phyloP scores from a whole-genome alignment of 2,113 vertebrate species.

The Notothenia coriiceps region DNA sequence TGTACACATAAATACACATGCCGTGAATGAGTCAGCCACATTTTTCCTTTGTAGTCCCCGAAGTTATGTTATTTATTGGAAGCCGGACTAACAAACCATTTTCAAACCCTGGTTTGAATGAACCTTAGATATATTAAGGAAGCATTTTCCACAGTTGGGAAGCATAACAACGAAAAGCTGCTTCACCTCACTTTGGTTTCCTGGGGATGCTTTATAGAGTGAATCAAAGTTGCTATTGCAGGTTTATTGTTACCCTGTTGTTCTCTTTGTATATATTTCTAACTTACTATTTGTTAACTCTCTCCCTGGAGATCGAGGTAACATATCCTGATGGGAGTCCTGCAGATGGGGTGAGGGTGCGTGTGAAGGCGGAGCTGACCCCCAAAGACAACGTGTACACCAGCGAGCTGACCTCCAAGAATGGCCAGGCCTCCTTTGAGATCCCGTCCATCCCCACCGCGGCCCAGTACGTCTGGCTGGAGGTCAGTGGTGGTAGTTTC shows the following conservation, averaged over 20 bases:
- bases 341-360: conserved; percentile 88
- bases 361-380: conserved; percentile 92
- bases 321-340: conserved; percentile 92
- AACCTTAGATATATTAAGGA: too few relatives aligned
- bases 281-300: neutral
- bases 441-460: conserved; percentile 93
- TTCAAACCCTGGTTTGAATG: too few relatives aligned
- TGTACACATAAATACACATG: too few relatives aligned
- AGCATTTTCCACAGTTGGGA: too few relatives aligned
- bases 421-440: conserved; percentile 90
- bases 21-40: too few relatives aligned
- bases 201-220: too few relatives aligned
- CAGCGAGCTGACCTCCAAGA: conserved; percentile 87
- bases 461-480: conserved; percentile 95
- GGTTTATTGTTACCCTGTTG: neutral
- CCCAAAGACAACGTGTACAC: conserved; percentile 92
- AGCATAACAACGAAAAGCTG: too few relatives aligned
- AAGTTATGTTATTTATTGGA: too few relatives aligned
- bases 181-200: too few relatives aligned
- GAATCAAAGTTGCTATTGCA: too few relatives aligned
- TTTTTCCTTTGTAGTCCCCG: too few relatives aligned
- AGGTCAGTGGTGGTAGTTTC: conserved; percentile 84
- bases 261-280: neutral
- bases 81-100: too few relatives aligned
- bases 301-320: conserved; percentile 88